A percentile compares a stretch with the other conserved stretches of the same genome.
Evolutionary conservation across 2,888 invertebrate genomes (phyloP).

Genomic region (Eucera pruinosa): DNA sequence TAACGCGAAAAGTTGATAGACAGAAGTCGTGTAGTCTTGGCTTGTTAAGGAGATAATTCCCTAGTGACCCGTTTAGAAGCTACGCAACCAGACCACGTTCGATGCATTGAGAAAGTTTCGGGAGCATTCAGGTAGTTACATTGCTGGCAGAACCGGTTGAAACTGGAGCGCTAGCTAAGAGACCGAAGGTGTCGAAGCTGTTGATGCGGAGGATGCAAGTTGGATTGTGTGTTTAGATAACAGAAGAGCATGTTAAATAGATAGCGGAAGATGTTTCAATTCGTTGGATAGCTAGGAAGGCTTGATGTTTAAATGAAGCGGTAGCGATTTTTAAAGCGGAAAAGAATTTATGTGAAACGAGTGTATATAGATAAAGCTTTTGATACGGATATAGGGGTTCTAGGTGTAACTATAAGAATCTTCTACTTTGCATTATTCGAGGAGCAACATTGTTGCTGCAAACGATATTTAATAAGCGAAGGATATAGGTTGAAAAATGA

Average conservation of each 20-base stretch:
- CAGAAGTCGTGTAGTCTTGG: not conserved
- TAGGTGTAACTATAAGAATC: too few species aligned
- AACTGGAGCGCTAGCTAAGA: conserved; percentile 27
- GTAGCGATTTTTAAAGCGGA: too few species aligned
- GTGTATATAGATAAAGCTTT: too few species aligned
- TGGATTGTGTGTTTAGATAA: not conserved
- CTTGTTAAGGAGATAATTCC: conserved; percentile 32
- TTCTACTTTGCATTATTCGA: too few species aligned
- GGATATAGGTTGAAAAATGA: too few species aligned
- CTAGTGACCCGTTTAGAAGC: conserved; percentile 16
- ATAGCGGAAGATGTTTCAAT: too few species aligned
- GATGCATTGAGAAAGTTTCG: conserved; percentile 41
- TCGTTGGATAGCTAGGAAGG: too few species aligned
- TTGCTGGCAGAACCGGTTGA: conserved; percentile 36
- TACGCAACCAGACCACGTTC: conserved; percentile 13
- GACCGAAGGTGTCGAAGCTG: conserved; percentile 20
- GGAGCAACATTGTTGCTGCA: too few species aligned
- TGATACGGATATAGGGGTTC: too few species aligned
- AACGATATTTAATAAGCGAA: too few species aligned
- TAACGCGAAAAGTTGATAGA: conserved; percentile 2
- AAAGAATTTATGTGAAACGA: too few species aligned
- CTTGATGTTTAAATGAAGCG: too few species aligned
- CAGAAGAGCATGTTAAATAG: not conserved
- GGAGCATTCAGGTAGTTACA: conserved; percentile 19
- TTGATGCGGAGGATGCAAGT: not conserved